Base-by-base conservation (phyloP, 2,797 vertebrate genomes). In the Aulostomus chinensis region DNA sequence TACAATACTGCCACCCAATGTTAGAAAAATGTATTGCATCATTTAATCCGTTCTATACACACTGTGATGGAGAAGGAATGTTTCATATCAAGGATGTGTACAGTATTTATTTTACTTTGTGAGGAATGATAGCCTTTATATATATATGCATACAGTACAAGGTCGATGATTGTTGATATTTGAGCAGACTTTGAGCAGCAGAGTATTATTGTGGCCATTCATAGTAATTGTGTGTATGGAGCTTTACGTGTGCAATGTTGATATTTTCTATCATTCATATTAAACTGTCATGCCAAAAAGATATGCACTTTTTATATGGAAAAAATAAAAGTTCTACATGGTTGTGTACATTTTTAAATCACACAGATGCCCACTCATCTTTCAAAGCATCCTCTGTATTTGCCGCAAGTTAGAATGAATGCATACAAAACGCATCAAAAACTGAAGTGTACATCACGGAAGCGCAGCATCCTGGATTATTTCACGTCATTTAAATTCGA, bases 101-200 rank as follows among this genome's bases (percentile, higher is more conserved):
- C 82, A 91, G 87, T 91, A 91, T 91, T 91, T 90, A 90, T 91
- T 91, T 84, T 80, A 83, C 86, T 82, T 80, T 78, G 40, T 76
- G 73, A 67, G 59, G 61, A 49, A 77, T 75, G 67, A 78, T 58
- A 80, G 69, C 64, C 86, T 88, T 88, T 85, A 72, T 84, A 80
- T 61, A 80, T 77, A 56, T 38, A 68, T 56, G 40, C 59, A 51
- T 47, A 55, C 13, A 52, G 63, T 68, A 40, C 42, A 57, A 73
- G 48, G 62, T 68, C 46, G 59, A 61, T 59, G 61, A 71, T 53
- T 85, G 68, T 76, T 71, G 59, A 47, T 35, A 72, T 68, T 62
- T 48, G 61, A 68, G 43, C 42, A 54, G 60, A 51, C 38, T 68
- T 33, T 40, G 34, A 62, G 57, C 49, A n/a, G n/a, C n/a, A n/a